Evolutionary conservation across 2,113 vertebrate genomes (phyloP).

Genomic region (Gasterosteus aculeatus): DNA sequence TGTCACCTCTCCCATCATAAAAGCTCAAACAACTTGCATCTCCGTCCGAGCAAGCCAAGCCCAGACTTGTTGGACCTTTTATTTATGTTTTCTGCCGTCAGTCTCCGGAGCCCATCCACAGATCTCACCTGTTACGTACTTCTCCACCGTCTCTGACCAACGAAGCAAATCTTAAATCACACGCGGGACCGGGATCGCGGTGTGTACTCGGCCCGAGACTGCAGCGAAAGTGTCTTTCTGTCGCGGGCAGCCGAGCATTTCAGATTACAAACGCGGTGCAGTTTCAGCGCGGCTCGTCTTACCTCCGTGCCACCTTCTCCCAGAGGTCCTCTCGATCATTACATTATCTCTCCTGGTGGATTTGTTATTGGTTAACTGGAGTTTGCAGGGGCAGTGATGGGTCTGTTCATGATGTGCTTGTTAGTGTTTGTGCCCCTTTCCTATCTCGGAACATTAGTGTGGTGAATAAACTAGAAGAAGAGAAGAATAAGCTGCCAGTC

Average conservation of each 20-base stretch:
- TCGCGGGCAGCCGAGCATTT: slow-evolving; percentile 45
- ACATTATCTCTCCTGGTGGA: slow-evolving; percentile 10
- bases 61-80: slow-evolving; percentile 9
- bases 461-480: slow-evolving; percentile 19
- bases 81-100: slow-evolving; percentile 37
- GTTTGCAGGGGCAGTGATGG: slow-evolving; percentile 2
- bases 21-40: slow-evolving; percentile 38
- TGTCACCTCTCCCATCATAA: slow-evolving; percentile 45
- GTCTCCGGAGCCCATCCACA: slow-evolving; percentile 22
- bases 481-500: slow-evolving; percentile 17
- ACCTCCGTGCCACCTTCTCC: slow-evolving; percentile 12
- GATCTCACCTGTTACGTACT: neutral
- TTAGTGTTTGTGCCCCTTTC: slow-evolving; percentile 27
- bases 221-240: slow-evolving; percentile 27
- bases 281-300: slow-evolving; percentile 30
- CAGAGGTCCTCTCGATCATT: neutral
- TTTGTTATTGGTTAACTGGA: slow-evolving; percentile 17
- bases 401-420: slow-evolving; percentile 3
- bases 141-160: neutral
- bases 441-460: slow-evolving; percentile 12
- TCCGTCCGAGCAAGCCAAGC: neutral
- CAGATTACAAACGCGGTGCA: slow-evolving; percentile 31
- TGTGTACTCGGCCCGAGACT: neutral
- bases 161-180: slow-evolving; percentile 15
- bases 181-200: slow-evolving; percentile 18